These are phyloP conservation scores for Numenius arquata DNA, from an alignment of 2,113 vertebrate genomes.

Conservation along the genomic window DNA sequence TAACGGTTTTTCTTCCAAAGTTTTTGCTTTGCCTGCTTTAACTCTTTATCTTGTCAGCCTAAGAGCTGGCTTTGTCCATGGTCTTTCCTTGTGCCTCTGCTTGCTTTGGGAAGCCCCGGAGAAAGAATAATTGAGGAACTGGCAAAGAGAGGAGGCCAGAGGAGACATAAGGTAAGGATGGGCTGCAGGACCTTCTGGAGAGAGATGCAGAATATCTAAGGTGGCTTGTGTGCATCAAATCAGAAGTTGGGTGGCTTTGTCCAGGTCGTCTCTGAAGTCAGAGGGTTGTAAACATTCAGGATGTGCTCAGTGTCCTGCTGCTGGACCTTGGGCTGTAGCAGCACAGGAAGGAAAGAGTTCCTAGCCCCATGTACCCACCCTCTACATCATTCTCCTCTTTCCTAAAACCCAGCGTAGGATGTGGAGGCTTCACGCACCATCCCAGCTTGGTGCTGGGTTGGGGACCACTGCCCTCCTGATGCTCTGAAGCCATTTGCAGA, in stretches of 20 bases:
- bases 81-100: background rate
- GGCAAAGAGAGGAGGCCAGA: background rate
- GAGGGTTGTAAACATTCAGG: background rate
- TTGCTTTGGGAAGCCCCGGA: background rate
- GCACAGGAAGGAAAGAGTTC: background rate
- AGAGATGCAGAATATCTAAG: too few relatives aligned
- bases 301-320: background rate
- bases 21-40: conserved; percentile 3
- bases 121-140: background rate
- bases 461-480: rapidly evolving
- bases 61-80: rapidly evolving
- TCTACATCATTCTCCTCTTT: background rate
- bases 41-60: conserved; percentile 60
- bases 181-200: background rate
- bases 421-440: rapidly evolving
- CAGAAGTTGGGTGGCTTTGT: background rate
- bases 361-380: rapidly evolving
- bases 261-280: background rate
- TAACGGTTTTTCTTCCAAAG: background rate
- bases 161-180: background rate
- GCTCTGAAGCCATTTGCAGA: background rate
- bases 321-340: background rate
- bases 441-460: rapidly evolving
- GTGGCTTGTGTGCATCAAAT: background rate
- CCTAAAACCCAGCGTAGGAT: background rate